These are phyloP conservation scores for Stomatorhinus ivindoensis DNA, from an alignment of 2,113 vertebrate species.

Conservation along the genomic window DNA sequence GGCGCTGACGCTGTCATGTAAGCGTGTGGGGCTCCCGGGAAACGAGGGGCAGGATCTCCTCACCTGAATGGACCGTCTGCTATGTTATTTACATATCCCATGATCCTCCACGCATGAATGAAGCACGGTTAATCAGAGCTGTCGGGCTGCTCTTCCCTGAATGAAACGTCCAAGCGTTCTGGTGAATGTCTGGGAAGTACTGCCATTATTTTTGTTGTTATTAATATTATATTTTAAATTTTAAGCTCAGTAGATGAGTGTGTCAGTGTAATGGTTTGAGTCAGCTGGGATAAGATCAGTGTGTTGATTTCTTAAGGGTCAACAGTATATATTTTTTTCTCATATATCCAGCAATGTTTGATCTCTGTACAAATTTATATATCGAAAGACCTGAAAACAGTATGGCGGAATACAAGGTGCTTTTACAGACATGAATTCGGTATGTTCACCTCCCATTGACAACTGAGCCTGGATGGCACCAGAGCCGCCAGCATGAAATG, in stretches of 20 bases:
- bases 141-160: neutral
- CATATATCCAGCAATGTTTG: neutral
- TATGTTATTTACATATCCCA: neutral
- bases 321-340: neutral
- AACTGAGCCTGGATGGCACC: constrained; percentile 38
- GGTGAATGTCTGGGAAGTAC: neutral
- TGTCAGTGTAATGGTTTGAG: neutral
- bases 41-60: neutral
- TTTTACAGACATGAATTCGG: constrained; percentile 37
- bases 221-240: neutral
- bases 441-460: constrained; percentile 26
- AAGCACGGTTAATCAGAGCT: neutral
- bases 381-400: neutral
- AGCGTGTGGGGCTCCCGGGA: constrained; percentile 9
- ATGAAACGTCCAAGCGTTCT: neutral
- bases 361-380: neutral
- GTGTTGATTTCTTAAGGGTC: neutral
- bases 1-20: constrained; percentile 16
- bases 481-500: constrained; percentile 45
- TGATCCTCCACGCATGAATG: neutral
- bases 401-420: neutral
- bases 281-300: neutral
- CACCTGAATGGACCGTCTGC: neutral
- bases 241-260: neutral
- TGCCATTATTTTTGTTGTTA: neutral